phyloP scores from a whole-genome alignment of 2,888 invertebrate genomes.

The Drosophila ezoana region DNA sequence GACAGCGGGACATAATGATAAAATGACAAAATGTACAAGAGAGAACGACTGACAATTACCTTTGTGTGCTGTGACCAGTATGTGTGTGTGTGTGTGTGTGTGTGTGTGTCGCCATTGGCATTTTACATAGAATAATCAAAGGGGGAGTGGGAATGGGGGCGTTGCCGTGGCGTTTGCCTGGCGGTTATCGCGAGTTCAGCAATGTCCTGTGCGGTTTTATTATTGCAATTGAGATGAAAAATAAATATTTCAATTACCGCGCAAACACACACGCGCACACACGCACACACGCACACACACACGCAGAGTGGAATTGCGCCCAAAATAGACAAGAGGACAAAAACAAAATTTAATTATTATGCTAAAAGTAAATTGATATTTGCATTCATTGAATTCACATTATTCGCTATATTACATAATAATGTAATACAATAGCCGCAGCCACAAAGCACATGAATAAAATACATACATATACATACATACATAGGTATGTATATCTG shows the following conservation, averaged over 20 bases:
- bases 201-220: conserved; percentile 65
- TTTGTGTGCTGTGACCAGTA: conserved; percentile 39
- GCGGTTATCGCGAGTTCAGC: conserved; percentile 52
- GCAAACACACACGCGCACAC: conserved; percentile 14
- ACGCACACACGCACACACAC: not conserved
- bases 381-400: conserved; percentile 61
- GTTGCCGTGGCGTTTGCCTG: conserved; percentile 44
- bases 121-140: conserved; percentile 24
- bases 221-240: conserved; percentile 76
- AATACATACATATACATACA: conserved; percentile 3
- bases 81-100: not conserved
- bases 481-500: conserved; percentile 4
- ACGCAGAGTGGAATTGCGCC: conserved; percentile 1
- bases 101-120: conserved; percentile 40
- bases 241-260: conserved; percentile 78
- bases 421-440: conserved; percentile 38
- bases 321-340: conserved; percentile 65
- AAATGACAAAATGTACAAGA: conserved; percentile 53
- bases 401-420: conserved; percentile 61
- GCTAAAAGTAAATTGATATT: conserved; percentile 79
- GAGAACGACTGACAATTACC: conserved; percentile 72
- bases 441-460: conserved; percentile 50
- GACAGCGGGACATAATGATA: conserved; percentile 39
- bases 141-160: not conserved
- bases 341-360: conserved; percentile 80